A percentile compares a stretch with the other conserved stretches of the same genome.
phyloP scores from a whole-genome alignment of 2,113 vertebrate genomes.

The Dolichallabes microphthalmus region DNA sequence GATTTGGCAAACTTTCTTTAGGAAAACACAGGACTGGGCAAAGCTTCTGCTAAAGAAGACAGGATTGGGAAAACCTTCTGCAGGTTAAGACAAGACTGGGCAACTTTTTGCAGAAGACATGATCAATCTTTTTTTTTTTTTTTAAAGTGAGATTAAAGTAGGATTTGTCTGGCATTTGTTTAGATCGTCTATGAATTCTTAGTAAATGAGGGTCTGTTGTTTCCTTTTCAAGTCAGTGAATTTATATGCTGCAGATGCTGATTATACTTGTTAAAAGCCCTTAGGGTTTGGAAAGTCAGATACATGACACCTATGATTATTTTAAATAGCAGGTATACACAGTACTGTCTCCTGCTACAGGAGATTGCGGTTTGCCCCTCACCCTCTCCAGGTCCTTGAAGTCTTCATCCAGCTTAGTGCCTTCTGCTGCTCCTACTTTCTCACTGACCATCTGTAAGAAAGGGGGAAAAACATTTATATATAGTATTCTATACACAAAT shows the following conservation, averaged over 20 bases:
- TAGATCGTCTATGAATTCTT: background rate
- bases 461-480: too few relatives aligned
- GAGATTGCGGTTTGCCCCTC: background rate
- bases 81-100: background rate
- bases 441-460: conserved; percentile 87
- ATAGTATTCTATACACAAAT: background rate
- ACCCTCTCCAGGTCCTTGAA: conserved; percentile 96
- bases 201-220: background rate
- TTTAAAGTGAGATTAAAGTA: too few relatives aligned
- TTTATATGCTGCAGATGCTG: background rate
- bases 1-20: background rate
- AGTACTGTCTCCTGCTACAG: background rate
- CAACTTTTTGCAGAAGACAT: background rate
- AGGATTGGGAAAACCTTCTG: background rate
- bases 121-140: too few relatives aligned
- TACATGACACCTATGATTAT: background rate
- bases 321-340: background rate
- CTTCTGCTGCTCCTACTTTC: conserved; percentile 95
- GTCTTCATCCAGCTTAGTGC: conserved; percentile 96
- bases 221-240: background rate
- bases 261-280: background rate
- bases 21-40: background rate
- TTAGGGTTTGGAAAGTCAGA: background rate
- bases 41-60: background rate
- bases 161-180: background rate